These are phyloP conservation scores for Oceanodroma tethys DNA, from an alignment of 2,113 vertebrate species.

Conservation along the genomic window DNA sequence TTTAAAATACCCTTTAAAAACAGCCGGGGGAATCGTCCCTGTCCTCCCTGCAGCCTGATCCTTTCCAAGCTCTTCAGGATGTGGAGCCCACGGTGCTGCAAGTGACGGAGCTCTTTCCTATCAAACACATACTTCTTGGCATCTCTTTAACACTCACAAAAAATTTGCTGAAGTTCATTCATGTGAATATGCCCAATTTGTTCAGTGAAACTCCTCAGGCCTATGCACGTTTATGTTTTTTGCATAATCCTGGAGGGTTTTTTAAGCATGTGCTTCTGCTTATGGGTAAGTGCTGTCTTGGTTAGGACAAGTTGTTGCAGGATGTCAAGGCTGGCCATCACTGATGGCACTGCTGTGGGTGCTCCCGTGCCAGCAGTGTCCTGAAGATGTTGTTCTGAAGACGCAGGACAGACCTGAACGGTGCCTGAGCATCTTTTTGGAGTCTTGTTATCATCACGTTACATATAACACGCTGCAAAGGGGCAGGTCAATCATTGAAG, in stretches of 20 bases:
- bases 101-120: background rate
- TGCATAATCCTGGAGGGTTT: background rate
- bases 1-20: slow-evolving; percentile 11
- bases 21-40: background rate
- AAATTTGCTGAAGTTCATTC: background rate
- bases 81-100: background rate
- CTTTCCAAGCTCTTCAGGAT: background rate
- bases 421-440: background rate
- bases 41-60: background rate
- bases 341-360: too few relatives aligned
- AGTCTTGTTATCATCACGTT: background rate
- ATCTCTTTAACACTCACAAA: background rate
- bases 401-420: background rate
- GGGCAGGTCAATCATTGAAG: background rate
- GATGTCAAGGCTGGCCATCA: background rate
- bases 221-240: background rate
- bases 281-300: background rate
- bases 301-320: background rate
- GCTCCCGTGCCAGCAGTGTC: accelerated
- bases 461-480: background rate
- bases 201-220: background rate
- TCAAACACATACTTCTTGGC: background rate
- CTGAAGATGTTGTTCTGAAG: background rate
- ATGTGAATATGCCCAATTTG: background rate
- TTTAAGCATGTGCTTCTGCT: background rate